These are phyloP conservation scores for Bombus cullumanus DNA, from an alignment of 1,140 invertebrate genomes.

Conservation along the genomic window DNA sequence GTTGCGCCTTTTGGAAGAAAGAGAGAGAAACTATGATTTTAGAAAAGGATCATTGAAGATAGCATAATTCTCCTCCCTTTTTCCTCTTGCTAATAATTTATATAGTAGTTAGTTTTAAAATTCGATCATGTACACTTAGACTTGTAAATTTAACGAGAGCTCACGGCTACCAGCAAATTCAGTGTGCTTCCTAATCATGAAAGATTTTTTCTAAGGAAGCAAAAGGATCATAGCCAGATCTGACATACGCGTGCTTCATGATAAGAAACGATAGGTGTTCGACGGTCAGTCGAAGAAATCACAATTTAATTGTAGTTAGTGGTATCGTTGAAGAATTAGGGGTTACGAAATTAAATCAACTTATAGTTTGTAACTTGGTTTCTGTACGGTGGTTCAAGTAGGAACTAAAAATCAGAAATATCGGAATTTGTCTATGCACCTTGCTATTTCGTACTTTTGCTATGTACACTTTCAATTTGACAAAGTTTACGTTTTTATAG, in stretches of 20 bases:
- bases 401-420: slow-evolving; percentile 16
- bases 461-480: slow-evolving; percentile 1
- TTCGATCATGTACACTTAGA: slow-evolving; percentile 40
- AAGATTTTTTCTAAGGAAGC: slow-evolving; percentile 44
- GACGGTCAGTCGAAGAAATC: slow-evolving; percentile 14
- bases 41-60: slow-evolving; percentile 35
- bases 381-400: slow-evolving; percentile 2
- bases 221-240: slow-evolving; percentile 36
- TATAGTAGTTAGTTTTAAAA: slow-evolving; percentile 40
- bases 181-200: slow-evolving; percentile 27
- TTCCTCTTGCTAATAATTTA: slow-evolving; percentile 39
- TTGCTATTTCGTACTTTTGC: slow-evolving; percentile 14
- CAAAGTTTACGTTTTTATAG: not conserved
- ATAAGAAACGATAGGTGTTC: slow-evolving; percentile 29
- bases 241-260: slow-evolving; percentile 44
- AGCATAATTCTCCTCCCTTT: slow-evolving; percentile 26
- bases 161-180: slow-evolving; percentile 39
- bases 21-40: slow-evolving; percentile 43
- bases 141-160: slow-evolving; percentile 19
- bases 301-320: slow-evolving; percentile 1
- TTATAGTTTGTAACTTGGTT: slow-evolving; percentile 33
- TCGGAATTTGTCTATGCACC: slow-evolving; percentile 4
- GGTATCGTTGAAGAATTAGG: slow-evolving; percentile 14
- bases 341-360: slow-evolving; percentile 29
- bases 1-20: slow-evolving; percentile 35